Percentiles rank a stretch among this genome's conserved stretches.
Evolutionary conservation across 2,113 vertebrate species (phyloP).

Genomic region (Helogale parvula): DNA sequence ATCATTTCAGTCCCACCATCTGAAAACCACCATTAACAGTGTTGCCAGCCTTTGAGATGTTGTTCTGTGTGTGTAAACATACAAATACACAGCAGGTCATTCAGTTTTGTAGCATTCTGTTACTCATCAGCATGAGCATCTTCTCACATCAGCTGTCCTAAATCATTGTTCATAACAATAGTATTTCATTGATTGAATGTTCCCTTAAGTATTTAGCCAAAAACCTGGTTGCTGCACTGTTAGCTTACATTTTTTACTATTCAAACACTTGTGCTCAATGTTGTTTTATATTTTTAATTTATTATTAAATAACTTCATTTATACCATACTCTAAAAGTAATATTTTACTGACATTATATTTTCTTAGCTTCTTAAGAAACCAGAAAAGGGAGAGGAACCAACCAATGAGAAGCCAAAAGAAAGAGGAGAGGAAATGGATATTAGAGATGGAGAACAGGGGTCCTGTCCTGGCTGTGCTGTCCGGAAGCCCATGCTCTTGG

Average conservation of each 20-base stretch:
- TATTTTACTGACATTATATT: conserved; percentile 47
- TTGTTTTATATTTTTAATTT: neutral
- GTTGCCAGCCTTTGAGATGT: neutral
- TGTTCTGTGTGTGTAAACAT: neutral
- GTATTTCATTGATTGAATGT: neutral
- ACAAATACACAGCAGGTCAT: neutral
- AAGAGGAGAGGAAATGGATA: conserved; percentile 89
- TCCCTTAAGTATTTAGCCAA: neutral
- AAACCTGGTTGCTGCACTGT: neutral
- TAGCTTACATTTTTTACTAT: neutral
- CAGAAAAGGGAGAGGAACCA: conserved; percentile 93
- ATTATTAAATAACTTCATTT: conserved; percentile 25
- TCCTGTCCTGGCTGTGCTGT: conserved; percentile 83
- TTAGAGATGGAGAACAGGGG: conserved; percentile 91
- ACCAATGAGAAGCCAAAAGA: conserved; percentile 91
- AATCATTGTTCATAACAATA: neutral
- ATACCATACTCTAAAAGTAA: neutral
- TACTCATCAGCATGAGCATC: neutral
- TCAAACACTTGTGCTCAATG: conserved; percentile 19
- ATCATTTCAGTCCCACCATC: neutral
- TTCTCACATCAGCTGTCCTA: neutral
- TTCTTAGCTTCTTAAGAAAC: conserved; percentile 96
- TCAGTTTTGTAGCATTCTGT: neutral
- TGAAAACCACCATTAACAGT: neutral
- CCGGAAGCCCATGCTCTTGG: conserved; percentile 84